Evolutionary conservation across 2,797 vertebrate genomes (phyloP).

Genomic region (Pangasius sanitwongsei): DNA sequence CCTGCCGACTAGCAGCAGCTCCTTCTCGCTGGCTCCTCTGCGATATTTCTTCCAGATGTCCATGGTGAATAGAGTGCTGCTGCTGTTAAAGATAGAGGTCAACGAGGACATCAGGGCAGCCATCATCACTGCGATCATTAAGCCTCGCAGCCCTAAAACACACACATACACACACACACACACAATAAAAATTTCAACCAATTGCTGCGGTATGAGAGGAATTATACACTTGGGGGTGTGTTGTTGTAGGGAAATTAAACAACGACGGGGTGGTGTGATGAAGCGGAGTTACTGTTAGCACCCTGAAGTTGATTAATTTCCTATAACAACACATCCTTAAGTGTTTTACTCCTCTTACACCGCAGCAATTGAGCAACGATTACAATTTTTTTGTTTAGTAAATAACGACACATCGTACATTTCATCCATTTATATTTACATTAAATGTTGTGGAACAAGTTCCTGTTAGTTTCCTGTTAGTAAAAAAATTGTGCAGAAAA

Average conservation of each 20-base stretch:
- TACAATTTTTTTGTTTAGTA: too few species aligned
- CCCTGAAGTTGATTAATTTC: neutral
- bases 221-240: neutral
- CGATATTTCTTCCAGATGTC: constrained; percentile 90
- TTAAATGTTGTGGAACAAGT: too few species aligned
- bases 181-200: neutral
- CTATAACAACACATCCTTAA: neutral
- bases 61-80: constrained; percentile 90
- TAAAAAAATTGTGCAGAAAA: neutral
- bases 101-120: constrained; percentile 90
- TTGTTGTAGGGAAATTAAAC: neutral
- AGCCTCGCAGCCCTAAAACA: constrained; percentile 81
- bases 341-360: neutral
- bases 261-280: too few species aligned
- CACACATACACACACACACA: constrained; percentile 4
- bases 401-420: too few species aligned
- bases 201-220: neutral
- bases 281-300: neutral
- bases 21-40: constrained; percentile 76
- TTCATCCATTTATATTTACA: too few species aligned
- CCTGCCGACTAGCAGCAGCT: constrained; percentile 90
- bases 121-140: constrained; percentile 93
- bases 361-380: too few species aligned
- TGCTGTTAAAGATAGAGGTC: constrained; percentile 93
- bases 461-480: too few species aligned